Evolutionary conservation across 2,113 vertebrate species (phyloP), one percentile per base, ranked within the genome.

Genomic region (Zapornia atra): DNA sequence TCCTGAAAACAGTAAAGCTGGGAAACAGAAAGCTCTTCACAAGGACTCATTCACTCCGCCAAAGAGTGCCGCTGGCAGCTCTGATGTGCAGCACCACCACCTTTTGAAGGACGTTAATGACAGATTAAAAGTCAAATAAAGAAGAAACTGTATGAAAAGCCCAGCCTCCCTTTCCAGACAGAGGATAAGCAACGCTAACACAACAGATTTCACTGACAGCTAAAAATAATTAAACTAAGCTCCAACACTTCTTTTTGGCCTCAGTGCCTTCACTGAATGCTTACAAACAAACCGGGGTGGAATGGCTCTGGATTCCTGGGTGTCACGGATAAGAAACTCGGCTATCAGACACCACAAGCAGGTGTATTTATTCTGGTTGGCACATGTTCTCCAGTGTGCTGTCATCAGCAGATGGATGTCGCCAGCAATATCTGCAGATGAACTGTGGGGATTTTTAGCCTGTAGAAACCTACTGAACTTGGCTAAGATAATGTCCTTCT

Each of bases 381-480:
- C 40, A 15, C 1, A 0, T 15, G 17, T 24, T 60, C 42, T 46
- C 29, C 15, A 21, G n/a, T 1, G 4, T 40, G n/a, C 7, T 57
- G 50, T 21, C 36, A 13, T 9, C 5, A 54, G 31, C 46, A 56
- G 63, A 12, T 9, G 10, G n/a, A 33, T 44, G 34, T 26, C 61
- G 46, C 28, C 50, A 80, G 44, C 29, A 29, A 19, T 10, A 57
- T 28, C 56, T 57, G 61, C 10, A 9, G 28, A 56, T 61, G 21
- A 36, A 1, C n/a, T 12, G 24, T 6, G 29, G 46, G 25, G 38
- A n/a, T 25, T 33, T 75, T 34, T 48, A 68, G 69, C 61, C 24
- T 36, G 36, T 29, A 54, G 48, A 42, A 56, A 53, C 26, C 51
- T 66, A 15, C n/a, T 40, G 60, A 76, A 50, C 13, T 42, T 29